Conservation (phyloP, 1,140 invertebrate species). For the Heterodera carotae region DNA sequence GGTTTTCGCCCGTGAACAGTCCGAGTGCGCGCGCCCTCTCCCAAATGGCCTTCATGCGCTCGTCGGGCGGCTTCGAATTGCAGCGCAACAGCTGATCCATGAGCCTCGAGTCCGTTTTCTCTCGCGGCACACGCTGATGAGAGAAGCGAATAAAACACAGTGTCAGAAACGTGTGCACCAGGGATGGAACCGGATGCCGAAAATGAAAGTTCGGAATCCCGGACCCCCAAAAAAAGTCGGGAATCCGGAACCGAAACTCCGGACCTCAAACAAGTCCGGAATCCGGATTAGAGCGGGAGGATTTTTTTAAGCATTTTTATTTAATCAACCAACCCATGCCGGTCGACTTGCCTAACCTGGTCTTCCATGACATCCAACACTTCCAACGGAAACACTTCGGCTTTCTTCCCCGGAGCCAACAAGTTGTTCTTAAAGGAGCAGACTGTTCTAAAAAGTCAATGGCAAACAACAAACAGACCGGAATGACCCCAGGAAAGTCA, state of each 20-base stretch:
- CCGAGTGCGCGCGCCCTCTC: constrained; percentile 1
- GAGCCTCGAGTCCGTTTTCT: constrained; percentile 30
- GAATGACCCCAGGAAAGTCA: constrained; percentile 32
- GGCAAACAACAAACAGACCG: constrained; percentile 9
- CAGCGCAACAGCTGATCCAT: constrained; percentile 26
- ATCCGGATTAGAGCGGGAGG: too few species aligned
- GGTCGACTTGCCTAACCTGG: constrained; percentile 23
- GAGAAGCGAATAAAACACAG: not conserved
- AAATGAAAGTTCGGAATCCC: too few species aligned
- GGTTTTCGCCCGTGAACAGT: constrained; percentile 11
- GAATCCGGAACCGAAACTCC: too few species aligned
- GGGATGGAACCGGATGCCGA: too few species aligned
- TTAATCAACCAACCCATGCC: too few species aligned
- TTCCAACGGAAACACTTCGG: constrained; percentile 41
- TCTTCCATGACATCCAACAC: constrained; percentile 37
- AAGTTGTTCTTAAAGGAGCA: constrained; percentile 25
- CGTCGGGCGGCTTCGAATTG: constrained; percentile 16
- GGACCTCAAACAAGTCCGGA: too few species aligned
- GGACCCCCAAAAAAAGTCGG: too few species aligned
- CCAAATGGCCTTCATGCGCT: constrained; percentile 13
- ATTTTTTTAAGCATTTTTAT: too few species aligned
- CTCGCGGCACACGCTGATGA: constrained; percentile 34
- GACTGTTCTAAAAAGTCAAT: constrained; percentile 17
- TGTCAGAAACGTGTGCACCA: too few species aligned
- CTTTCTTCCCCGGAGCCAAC: constrained; percentile 21